Evolutionary conservation across 2,113 vertebrate genomes (phyloP).

Genomic region (Austrofundulus limnaeus): DNA sequence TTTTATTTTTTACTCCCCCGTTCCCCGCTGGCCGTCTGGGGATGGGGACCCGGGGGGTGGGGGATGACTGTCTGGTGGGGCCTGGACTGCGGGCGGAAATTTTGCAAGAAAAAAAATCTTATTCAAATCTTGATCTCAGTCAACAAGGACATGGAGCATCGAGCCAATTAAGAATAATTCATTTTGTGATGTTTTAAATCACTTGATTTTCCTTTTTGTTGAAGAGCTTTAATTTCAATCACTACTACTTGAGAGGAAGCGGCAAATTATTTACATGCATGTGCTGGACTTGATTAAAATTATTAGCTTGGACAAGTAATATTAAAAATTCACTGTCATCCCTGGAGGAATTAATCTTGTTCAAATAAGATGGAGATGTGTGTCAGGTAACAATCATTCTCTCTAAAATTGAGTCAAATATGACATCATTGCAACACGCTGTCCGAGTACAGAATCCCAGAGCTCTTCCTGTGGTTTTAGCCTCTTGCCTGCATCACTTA

Average conservation of each 20-base stretch:
- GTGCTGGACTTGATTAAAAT: not conserved
- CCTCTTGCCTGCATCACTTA: not conserved
- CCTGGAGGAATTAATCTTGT: slow-evolving; percentile 1
- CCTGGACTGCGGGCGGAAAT: no score
- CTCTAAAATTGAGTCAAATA: not conserved
- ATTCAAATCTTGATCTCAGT: not conserved
- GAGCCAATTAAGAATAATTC: not conserved
- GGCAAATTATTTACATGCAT: not conserved
- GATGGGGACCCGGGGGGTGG: no score
- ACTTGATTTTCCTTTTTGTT: not conserved
- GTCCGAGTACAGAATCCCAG: not conserved
- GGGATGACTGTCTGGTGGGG: no score
- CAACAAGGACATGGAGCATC: not conserved
- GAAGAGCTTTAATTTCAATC: not conserved
- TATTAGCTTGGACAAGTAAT: slow-evolving; percentile 4
- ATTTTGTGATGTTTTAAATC: not conserved
- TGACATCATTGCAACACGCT: no score
- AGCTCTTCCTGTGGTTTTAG: not conserved
- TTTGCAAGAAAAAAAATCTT: not conserved
- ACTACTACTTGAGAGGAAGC: not conserved
- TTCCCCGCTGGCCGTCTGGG: no score
- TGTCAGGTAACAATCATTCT: slow-evolving; percentile 1
- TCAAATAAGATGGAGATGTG: not conserved
- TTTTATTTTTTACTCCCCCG: no score
- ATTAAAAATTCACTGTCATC: slow-evolving; percentile 5